Percentiles rank a stretch among this genome's conserved stretches.
phyloP scores from a whole-genome alignment of 1,140 invertebrate species.

The Scaptomyza pallida region DNA sequence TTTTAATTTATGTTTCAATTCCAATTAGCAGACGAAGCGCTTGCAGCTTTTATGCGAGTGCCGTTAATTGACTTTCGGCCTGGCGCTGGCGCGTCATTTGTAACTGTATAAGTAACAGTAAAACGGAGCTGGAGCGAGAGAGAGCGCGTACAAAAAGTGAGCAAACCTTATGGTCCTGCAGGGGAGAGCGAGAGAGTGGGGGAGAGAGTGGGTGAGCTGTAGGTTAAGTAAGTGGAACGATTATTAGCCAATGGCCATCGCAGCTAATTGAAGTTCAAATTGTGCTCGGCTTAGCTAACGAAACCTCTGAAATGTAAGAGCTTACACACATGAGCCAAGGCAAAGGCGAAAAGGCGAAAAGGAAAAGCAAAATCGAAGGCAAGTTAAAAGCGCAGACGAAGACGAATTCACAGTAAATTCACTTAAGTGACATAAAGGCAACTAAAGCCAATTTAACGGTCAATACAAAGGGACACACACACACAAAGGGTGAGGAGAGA shows the following conservation, averaged over 20 bases:
- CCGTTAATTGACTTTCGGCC: conserved; percentile 79
- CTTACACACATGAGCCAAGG: conserved; percentile 21
- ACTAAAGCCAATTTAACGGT: conserved; percentile 77
- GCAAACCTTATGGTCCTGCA: background rate
- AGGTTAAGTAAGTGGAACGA: conserved; percentile 41
- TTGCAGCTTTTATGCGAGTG: conserved; percentile 63
- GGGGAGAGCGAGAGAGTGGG: background rate
- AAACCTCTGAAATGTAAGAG: conserved; percentile 75
- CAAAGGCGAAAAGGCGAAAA: conserved; percentile 37
- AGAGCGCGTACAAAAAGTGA: background rate
- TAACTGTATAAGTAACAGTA: conserved; percentile 70
- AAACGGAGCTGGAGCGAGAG: conserved; percentile 13
- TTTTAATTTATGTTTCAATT: conserved; percentile 83
- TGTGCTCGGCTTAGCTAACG: conserved; percentile 59
- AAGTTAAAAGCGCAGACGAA: conserved; percentile 53
- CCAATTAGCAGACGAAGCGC: conserved; percentile 77
- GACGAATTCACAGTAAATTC: conserved; percentile 65
- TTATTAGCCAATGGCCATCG: conserved; percentile 63
- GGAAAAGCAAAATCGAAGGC: conserved; percentile 40
- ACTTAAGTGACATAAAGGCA: conserved; percentile 59
- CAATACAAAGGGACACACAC: conserved; percentile 40
- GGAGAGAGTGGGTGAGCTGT: background rate
- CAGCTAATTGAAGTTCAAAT: conserved; percentile 81
- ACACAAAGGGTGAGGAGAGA: too few species aligned
- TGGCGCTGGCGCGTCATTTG: conserved; percentile 79